A percentile compares a stretch with the other conserved stretches of the same genome.
Conservation (phyloP, 2,797 vertebrate genomes). For the Taenioides sp. region DNA sequence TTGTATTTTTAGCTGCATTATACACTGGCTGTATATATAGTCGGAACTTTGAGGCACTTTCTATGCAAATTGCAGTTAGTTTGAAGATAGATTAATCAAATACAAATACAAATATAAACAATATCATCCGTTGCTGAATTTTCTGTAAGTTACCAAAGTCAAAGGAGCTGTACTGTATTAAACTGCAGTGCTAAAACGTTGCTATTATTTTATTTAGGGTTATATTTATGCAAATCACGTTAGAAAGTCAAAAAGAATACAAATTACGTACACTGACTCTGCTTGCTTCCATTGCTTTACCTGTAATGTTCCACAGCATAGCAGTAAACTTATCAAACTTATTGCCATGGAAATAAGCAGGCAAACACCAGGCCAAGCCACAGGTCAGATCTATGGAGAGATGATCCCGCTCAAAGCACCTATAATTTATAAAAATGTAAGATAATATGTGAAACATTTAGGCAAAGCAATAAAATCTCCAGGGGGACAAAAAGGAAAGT, state of each 20-base stretch:
- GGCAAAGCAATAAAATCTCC: not conserved
- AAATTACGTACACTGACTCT: too few relatives aligned
- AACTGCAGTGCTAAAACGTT: not conserved
- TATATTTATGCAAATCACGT: too few relatives aligned
- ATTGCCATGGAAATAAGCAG: not conserved
- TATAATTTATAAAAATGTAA: not conserved
- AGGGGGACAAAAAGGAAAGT: not conserved
- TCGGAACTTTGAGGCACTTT: not conserved
- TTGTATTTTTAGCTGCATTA: slow-evolving; percentile 4
- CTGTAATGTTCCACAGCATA: too few relatives aligned
- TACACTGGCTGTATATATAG: not conserved
- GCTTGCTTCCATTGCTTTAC: too few relatives aligned
- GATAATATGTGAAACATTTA: not conserved
- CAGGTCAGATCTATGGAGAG: not conserved
- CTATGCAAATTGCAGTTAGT: not conserved
- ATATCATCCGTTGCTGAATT: not conserved
- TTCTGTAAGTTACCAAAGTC: too few relatives aligned
- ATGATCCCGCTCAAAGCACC: not conserved
- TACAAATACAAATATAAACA: not conserved
- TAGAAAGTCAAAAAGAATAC: too few relatives aligned
- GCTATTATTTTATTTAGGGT: too few relatives aligned
- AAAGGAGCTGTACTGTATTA: not conserved
- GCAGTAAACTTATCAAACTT: too few relatives aligned
- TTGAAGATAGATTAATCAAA: not conserved
- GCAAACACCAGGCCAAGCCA: not conserved